Base-by-base conservation (phyloP, 1,140 invertebrate species). In the Cydia fagiglandana region DNA sequence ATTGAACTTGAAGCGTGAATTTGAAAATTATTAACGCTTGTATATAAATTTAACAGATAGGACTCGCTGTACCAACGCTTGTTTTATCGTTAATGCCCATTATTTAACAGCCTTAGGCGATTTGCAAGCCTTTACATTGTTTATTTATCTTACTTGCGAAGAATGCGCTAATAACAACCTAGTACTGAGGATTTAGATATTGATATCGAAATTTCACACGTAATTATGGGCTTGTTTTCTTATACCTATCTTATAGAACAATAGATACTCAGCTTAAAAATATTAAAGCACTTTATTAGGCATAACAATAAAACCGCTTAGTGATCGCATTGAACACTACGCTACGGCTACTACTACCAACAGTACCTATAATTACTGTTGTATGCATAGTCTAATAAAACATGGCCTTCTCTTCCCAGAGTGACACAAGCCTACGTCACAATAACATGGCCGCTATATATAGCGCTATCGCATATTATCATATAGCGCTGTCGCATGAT, bases 151-250 rank as follows among this genome's bases (percentile, higher is more conserved):
- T 61, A 12, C 56, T 61, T 24, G 17, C 12, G 56, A 24, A 24
- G 56, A 61, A 24, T 61, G 56, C 12, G 20, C 10, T 24, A 61
- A 61, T 61, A 61, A 24, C 15, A n/a, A n/a, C 56, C 20, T 61
- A 24, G 7, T 24, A 9, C 20, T 61, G 20, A 10, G n/a, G 20
- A 53, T 12, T 47, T 53, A 17, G 20, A 61, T 61, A 61, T 24
- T 24, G 56, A 61, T 61, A 61, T 24, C 20, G 20, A 61, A 61
- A 24, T 24, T 61, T 61, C 56, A 61, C 56, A 61, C 56, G 56
- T 61, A 61, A 61, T 61, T 24, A 61, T 61, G 56, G 56, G 56
- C 12, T 61, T 24, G 17, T 7, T 61, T 61, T 61, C 9, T 24
- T 17, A 61, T 12, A 61, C 12, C 9, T 24, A 61, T 24, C 9